Base-by-base conservation (phyloP, 2,888 invertebrate genomes). In the Dione juno region DNA sequence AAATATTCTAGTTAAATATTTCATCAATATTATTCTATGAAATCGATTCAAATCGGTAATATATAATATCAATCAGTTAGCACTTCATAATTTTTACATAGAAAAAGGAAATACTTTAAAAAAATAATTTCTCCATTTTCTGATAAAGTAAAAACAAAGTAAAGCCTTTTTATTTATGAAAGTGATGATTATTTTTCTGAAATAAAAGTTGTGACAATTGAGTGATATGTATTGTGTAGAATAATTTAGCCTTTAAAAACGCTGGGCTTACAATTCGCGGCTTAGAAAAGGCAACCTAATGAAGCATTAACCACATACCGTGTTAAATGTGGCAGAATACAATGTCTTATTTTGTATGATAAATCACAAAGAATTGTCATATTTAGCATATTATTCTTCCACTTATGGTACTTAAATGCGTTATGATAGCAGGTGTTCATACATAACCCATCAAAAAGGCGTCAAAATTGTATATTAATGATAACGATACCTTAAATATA, bases 171-270 rank as follows among this genome's bases (percentile, higher is more conserved):
- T 28, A 28, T 28, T 28, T 28, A 28, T 28, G 28, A 28, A 28
- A 28, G n/a, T 35, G n/a, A 35, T 6, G 35, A 35, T 5, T 28
- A n/a, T n/a, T n/a, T n/a, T n/a, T n/a, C n/a, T n/a, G n/a, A n/a
- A n/a, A n/a, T n/a, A n/a, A n/a, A n/a, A n/a, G n/a, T n/a, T n/a
- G n/a, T 35, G n/a, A 35, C 13, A 54, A 35, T 5, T 28, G 14
- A 54, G 9, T 54, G n/a, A n/a, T 35, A 37, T n/a, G 5, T 3
- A 35, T 35, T n/a, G n/a, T 37, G n/a, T n/a, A 10, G n/a, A 37
- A 54, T 54, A 54, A 54, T 54, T 16, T n/a, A 54, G n/a, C 14
- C 54, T 37, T 28, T 37, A 54, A 37, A 54, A 37, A 54, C n/a
- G 14, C n/a, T 35, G 1, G 14, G 10, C n/a, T 35, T 14, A 54